These are phyloP conservation scores for Acrocephalus kingi DNA, from an alignment of 2,113 vertebrate species.

Conservation along the genomic window DNA sequence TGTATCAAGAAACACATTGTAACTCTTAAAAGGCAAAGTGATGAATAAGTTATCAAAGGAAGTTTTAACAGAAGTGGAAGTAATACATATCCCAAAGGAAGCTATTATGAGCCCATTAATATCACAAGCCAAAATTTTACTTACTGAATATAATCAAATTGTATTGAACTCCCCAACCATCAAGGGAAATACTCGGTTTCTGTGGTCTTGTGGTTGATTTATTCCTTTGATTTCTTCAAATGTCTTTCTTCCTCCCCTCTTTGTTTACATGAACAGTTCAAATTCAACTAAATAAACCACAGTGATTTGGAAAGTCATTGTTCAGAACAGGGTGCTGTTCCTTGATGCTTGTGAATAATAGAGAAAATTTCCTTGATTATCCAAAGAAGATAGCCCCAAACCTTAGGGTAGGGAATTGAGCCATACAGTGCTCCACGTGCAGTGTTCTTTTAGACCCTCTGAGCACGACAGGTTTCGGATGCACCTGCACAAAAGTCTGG, in stretches of 20 bases:
- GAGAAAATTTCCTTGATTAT: neutral
- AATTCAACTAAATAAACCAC: neutral
- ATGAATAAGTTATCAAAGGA: conserved; percentile 74
- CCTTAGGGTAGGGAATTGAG: neutral
- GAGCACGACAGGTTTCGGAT: neutral
- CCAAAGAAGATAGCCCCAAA: accelerated
- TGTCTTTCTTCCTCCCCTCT: neutral
- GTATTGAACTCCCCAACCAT: neutral
- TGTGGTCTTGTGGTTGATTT: conserved; percentile 25
- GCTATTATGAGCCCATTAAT: conserved; percentile 66
- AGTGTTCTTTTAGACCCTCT: neutral
- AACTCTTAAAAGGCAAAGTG: conserved; percentile 58
- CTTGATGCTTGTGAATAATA: neutral
- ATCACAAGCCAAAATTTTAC: conserved; percentile 54
- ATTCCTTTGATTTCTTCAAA: conserved; percentile 35
- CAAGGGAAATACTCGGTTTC: conserved; percentile 18
- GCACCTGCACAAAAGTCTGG: accelerated
- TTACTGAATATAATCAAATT: conserved; percentile 58
- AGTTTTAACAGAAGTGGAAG: conserved; percentile 63
- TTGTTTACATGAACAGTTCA: conserved; percentile 11
- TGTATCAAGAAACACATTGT: conserved; percentile 9
- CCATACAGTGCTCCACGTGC: accelerated
- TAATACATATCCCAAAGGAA: conserved; percentile 67
- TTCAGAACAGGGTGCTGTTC: neutral
- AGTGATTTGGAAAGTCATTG: neutral